Conservation (phyloP, 2,113 vertebrate species). For the Coryphaenoides rupestris region DNA sequence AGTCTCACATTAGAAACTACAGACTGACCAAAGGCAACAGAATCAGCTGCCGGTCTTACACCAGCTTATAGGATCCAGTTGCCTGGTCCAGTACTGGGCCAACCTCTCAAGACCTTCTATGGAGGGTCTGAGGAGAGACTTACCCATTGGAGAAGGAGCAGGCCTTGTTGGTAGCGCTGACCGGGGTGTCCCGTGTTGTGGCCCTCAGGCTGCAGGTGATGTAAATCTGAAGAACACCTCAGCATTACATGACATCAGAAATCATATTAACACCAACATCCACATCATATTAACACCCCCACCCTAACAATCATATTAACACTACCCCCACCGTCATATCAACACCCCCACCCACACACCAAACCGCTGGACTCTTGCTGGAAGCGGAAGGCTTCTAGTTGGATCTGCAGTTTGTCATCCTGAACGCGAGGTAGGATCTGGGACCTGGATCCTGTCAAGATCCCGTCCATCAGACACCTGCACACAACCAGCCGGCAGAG, state of each 20-base stretch:
- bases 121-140: neutral
- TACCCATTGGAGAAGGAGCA: constrained; percentile 58
- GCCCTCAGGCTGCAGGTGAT: constrained; percentile 54
- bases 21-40: no score
- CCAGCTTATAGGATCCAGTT: neutral
- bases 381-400: constrained; percentile 60
- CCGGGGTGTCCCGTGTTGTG: constrained; percentile 8
- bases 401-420: constrained; percentile 43
- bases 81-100: no score
- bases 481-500: neutral
- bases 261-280: neutral
- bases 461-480: constrained; percentile 57
- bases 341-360: no score
- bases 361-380: constrained; percentile 30
- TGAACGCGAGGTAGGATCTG: constrained; percentile 43
- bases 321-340: no score
- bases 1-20: neutral
- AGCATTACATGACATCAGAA: neutral
- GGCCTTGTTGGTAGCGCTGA: constrained; percentile 42
- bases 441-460: constrained; percentile 50
- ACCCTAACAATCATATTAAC: no score
- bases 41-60: neutral
- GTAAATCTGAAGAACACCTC: constrained; percentile 44
- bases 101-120: neutral
- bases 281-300: no score